These are phyloP conservation scores for Brachionus paranguensis DNA, from an alignment of 1,140 invertebrate genomes.

Conservation along the genomic window DNA sequence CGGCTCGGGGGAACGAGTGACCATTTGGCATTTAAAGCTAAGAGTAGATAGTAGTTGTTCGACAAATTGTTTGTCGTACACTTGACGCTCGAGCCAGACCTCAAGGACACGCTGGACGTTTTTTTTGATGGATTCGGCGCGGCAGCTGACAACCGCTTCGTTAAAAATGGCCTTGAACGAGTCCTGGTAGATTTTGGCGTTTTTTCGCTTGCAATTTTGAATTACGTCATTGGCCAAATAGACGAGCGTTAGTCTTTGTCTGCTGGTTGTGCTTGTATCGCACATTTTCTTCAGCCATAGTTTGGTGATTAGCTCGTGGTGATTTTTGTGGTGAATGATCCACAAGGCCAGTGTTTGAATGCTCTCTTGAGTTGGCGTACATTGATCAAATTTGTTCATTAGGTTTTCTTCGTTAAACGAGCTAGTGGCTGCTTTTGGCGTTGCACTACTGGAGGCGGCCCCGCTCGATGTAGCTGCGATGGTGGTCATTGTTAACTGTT, in stretches of 20 bases:
- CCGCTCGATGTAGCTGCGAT: neutral
- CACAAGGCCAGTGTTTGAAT: slow-evolving; percentile 24
- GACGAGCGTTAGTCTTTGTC: slow-evolving; percentile 79
- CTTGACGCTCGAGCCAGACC: slow-evolving; percentile 82
- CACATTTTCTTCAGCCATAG: neutral
- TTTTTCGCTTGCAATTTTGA: slow-evolving; percentile 84
- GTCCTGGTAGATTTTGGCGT: slow-evolving; percentile 59
- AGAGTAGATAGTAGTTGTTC: slow-evolving; percentile 20
- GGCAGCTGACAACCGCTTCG: slow-evolving; percentile 77
- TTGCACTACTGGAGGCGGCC: neutral
- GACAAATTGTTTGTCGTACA: slow-evolving; percentile 78
- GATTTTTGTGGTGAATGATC: slow-evolving; percentile 24
- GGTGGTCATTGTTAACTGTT: neutral
- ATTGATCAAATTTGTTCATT: neutral
- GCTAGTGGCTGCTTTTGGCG: neutral
- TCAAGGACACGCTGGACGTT: slow-evolving; percentile 81
- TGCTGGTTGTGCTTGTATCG: slow-evolving; percentile 61
- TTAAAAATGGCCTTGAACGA: slow-evolving; percentile 83
- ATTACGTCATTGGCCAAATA: slow-evolving; percentile 92
- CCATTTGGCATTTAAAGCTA: neutral
- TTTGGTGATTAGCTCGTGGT: neutral
- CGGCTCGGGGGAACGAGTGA: neutral
- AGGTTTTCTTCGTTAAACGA: slow-evolving; percentile 17
- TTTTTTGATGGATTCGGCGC: slow-evolving; percentile 71
- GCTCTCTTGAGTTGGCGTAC: slow-evolving; percentile 29